A percentile compares a stretch with the other conserved stretches of the same genome.
Conservation (phyloP, 2,113 vertebrate species). For the Pogonocichla stellata region DNA sequence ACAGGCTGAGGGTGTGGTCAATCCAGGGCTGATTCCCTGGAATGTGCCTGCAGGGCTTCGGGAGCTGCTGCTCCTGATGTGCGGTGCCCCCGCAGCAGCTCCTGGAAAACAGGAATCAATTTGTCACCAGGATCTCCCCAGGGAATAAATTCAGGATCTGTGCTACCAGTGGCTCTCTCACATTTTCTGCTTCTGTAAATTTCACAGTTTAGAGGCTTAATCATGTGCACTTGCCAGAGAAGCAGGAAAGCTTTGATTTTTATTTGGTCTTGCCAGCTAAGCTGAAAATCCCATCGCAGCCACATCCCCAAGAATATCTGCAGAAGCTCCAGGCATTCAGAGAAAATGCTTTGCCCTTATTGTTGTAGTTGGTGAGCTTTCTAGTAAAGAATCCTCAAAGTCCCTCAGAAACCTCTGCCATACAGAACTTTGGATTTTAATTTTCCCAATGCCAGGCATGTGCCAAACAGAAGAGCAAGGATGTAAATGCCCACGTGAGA, state of each 20-base stretch:
- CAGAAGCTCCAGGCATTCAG: background rate
- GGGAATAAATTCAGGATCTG: background rate
- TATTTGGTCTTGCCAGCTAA: background rate
- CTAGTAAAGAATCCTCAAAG: background rate
- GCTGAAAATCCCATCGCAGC: background rate
- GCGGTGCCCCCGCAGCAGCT: background rate
- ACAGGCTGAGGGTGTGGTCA: background rate
- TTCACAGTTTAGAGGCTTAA: background rate
- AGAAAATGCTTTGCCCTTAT: background rate
- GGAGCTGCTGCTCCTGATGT: background rate
- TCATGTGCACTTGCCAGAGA: background rate
- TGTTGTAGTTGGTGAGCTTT: background rate
- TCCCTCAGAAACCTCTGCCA: background rate
- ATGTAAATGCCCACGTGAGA: background rate
- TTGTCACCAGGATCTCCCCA: background rate
- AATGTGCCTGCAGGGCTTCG: background rate
- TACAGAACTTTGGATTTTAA: background rate
- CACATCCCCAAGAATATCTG: background rate
- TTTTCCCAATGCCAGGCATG: background rate
- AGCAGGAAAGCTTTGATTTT: background rate
- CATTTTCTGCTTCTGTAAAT: background rate
- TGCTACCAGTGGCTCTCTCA: background rate
- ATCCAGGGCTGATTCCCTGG: background rate
- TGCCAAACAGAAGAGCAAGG: background rate
- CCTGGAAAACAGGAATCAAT: background rate